A percentile compares a stretch with the other conserved stretches of the same genome.
Conservation (phyloP, 1,140 invertebrate species). For the Ips typographus region DNA sequence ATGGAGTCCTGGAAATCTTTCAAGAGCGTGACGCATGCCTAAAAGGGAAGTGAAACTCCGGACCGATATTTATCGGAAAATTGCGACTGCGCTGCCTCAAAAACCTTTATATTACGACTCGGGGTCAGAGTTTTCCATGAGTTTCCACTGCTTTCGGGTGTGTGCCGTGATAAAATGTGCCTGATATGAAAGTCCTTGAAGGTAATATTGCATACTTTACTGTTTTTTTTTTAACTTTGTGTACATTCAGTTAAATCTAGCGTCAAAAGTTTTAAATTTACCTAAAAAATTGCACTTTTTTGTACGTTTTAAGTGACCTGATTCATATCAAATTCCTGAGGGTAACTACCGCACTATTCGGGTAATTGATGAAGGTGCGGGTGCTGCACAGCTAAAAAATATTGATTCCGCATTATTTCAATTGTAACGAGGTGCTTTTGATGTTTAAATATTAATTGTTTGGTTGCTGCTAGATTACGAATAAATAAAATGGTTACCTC, state of each 20-base stretch:
- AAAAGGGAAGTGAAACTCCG: conserved; percentile 1
- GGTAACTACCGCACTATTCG: neutral
- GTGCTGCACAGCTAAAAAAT: neutral
- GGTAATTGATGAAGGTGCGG: conserved; percentile 2
- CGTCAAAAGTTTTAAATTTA: neutral
- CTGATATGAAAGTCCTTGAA: conserved; percentile 31
- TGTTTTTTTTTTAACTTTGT: too few species aligned
- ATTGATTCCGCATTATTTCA: neutral
- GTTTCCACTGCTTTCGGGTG: conserved; percentile 22
- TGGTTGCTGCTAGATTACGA: too few species aligned
- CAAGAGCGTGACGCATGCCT: conserved; percentile 3
- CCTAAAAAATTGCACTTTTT: neutral
- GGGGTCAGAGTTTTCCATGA: conserved; percentile 18
- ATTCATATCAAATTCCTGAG: neutral
- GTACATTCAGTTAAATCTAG: too few species aligned
- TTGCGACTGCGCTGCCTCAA: conserved; percentile 18
- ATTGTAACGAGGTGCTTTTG: too few species aligned
- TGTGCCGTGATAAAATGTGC: conserved; percentile 25
- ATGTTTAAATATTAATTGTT: too few species aligned
- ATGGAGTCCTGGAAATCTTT: conserved; percentile 4
- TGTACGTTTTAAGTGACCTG: neutral
- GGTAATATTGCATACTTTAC: conserved; percentile 16
- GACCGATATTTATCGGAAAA: conserved; percentile 29
- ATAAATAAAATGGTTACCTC: too few species aligned
- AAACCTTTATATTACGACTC: conserved; percentile 18